These are phyloP conservation scores for Danaus plexippus DNA, from an alignment of 1,140 invertebrate species.

Conservation along the genomic window DNA sequence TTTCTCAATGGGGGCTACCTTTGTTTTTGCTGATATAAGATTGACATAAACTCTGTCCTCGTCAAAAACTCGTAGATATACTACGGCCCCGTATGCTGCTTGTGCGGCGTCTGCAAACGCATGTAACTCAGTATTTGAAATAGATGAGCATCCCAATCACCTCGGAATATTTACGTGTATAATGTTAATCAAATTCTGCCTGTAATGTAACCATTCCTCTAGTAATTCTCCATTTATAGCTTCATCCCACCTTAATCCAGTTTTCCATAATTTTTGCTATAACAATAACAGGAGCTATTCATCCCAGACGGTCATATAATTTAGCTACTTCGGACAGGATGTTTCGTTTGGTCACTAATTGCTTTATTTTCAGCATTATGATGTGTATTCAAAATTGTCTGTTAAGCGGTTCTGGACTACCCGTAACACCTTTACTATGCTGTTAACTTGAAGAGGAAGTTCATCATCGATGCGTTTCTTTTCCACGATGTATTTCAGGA, in stretches of 20 bases:
- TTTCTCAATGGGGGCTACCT: constrained; percentile 41
- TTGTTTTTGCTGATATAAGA: constrained; percentile 37
- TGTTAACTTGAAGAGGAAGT: no score
- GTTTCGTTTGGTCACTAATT: constrained; percentile 29
- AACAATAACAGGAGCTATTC: constrained; percentile 17
- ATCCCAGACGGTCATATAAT: constrained; percentile 44
- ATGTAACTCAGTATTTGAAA: constrained; percentile 22
- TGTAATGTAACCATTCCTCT: constrained; percentile 19
- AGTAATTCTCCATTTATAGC: constrained; percentile 10
- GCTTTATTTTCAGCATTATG: constrained; percentile 3
- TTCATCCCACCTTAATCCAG: constrained; percentile 20
- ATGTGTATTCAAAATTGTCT: constrained; percentile 21
- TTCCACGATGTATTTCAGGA: no score
- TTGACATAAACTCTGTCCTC: constrained; percentile 12
- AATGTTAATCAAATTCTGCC: constrained; percentile 11
- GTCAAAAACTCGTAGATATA: constrained; percentile 22
- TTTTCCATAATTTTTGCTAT: constrained; percentile 16
- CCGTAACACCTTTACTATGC: no score
- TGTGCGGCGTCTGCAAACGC: constrained; percentile 29
- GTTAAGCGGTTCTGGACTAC: neutral
- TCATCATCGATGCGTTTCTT: no score
- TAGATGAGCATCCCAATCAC: constrained; percentile 14
- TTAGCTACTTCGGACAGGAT: constrained; percentile 36
- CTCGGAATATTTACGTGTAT: constrained; percentile 22
- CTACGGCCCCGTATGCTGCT: constrained; percentile 25